phyloP scores from a whole-genome alignment of 1,140 invertebrate genomes.

The Aradophagus sp. region DNA sequence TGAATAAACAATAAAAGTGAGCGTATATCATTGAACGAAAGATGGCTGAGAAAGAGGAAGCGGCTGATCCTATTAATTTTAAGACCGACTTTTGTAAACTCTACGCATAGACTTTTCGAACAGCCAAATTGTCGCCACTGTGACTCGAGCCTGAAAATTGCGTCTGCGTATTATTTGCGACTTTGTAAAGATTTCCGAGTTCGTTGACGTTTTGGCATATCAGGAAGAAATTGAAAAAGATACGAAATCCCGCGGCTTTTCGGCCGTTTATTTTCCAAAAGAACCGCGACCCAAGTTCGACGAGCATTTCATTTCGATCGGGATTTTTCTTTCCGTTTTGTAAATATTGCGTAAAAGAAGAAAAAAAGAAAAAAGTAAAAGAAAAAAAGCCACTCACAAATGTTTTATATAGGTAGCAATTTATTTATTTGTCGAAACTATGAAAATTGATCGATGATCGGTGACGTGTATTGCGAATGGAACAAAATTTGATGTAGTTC shows the following conservation, averaged over 20 bases:
- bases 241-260: no score
- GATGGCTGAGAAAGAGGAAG: conserved; percentile 37
- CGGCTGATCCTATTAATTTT: conserved; percentile 57
- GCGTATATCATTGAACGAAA: conserved; percentile 31
- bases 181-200: neutral
- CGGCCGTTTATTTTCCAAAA: no score
- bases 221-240: neutral
- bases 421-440: conserved; percentile 69
- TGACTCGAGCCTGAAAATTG: conserved; percentile 13
- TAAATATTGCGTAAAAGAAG: conserved; percentile 68
- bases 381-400: conserved; percentile 57
- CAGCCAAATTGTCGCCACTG: conserved; percentile 46
- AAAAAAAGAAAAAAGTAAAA: no score
- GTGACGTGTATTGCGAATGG: conserved; percentile 35
- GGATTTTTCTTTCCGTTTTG: conserved; percentile 59
- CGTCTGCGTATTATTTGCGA: conserved; percentile 14
- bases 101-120: conserved; percentile 49
- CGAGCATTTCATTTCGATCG: conserved; percentile 59
- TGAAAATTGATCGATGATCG: conserved; percentile 46
- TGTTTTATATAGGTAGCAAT: conserved; percentile 71
- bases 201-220: conserved; percentile 21
- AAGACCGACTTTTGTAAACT: conserved; percentile 52
- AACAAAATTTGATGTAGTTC: conserved; percentile 54
- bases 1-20: conserved; percentile 40
- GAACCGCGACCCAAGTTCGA: no score